Evolutionary conservation across 2,888 invertebrate genomes (phyloP).

Genomic region (Ophion costatus): DNA sequence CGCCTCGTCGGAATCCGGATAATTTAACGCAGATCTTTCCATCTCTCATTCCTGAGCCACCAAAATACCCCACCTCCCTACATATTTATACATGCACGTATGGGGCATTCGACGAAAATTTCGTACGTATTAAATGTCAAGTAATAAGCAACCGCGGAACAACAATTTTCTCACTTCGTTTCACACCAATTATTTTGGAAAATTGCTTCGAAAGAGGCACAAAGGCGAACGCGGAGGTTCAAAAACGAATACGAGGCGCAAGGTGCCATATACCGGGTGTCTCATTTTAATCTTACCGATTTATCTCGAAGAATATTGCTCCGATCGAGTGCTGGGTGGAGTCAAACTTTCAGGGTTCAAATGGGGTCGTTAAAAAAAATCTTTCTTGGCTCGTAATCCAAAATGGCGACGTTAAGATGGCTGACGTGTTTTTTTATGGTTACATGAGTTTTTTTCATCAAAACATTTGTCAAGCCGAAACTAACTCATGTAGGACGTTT

Average conservation of each 20-base stretch:
- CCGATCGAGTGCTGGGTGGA: too few species aligned
- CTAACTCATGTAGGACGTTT: too few species aligned
- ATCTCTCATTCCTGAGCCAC: conserved; percentile 4
- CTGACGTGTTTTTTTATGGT: too few species aligned
- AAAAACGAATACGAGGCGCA: not conserved
- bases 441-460: too few species aligned
- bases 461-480: too few species aligned
- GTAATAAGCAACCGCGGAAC: conserved; percentile 17
- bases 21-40: conserved; percentile 43
- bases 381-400: too few species aligned
- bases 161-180: conserved; percentile 40
- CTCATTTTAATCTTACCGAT: too few species aligned
- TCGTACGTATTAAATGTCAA: conserved; percentile 3
- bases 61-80: not conserved
- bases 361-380: too few species aligned
- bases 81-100: not conserved
- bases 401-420: too few species aligned
- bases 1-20: conserved; percentile 49
- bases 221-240: conserved; percentile 11
- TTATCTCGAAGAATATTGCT: too few species aligned
- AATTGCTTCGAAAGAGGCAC: conserved; percentile 10
- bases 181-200: conserved; percentile 17
- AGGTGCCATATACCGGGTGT: not conserved
- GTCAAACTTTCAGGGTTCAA: too few species aligned
- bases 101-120: not conserved